These are phyloP conservation scores for Temnothorax curvispinosus DNA, from an alignment of 1,140 invertebrate species.

Conservation along the genomic window DNA sequence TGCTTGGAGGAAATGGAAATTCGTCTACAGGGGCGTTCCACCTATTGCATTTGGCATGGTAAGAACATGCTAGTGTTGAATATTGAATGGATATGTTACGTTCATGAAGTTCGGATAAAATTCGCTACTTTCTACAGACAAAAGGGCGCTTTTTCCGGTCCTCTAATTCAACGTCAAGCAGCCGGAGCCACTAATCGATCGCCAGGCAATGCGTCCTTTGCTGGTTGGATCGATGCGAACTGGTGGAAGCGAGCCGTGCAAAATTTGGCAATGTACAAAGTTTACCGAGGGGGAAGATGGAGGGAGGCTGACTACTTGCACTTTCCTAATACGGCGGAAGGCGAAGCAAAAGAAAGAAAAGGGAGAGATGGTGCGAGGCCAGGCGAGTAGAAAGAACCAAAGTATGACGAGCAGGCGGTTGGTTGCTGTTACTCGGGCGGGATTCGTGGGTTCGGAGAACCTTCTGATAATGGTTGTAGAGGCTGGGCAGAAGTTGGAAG, in stretches of 20 bases:
- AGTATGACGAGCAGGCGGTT: conserved; percentile 20
- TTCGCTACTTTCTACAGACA: neutral
- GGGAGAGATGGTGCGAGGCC: conserved; percentile 8
- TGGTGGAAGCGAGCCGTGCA: conserved; percentile 29
- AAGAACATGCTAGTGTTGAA: conserved; percentile 12
- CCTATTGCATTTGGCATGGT: neutral
- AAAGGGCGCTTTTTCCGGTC: neutral
- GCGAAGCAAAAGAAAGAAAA: neutral
- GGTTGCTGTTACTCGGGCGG: conserved; percentile 19
- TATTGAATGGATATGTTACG: neutral
- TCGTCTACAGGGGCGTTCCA: conserved; percentile 15
- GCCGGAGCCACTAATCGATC: neutral
- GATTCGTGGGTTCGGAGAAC: conserved; percentile 84
- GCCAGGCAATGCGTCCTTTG: neutral
- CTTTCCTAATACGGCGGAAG: neutral
- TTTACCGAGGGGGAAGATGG: neutral
- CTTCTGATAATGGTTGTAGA: conserved; percentile 94
- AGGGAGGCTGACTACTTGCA: neutral
- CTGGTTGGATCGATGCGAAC: conserved; percentile 25
- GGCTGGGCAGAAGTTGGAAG: conserved; percentile 92
- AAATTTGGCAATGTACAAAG: neutral
- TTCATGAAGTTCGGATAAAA: neutral
- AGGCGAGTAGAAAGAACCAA: conserved; percentile 20
- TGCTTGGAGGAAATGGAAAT: conserved; percentile 8
- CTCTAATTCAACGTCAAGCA: conserved; percentile 28